Evolutionary conservation across 1,140 invertebrate species (phyloP).

Genomic region (Anthonomus grandis): DNA sequence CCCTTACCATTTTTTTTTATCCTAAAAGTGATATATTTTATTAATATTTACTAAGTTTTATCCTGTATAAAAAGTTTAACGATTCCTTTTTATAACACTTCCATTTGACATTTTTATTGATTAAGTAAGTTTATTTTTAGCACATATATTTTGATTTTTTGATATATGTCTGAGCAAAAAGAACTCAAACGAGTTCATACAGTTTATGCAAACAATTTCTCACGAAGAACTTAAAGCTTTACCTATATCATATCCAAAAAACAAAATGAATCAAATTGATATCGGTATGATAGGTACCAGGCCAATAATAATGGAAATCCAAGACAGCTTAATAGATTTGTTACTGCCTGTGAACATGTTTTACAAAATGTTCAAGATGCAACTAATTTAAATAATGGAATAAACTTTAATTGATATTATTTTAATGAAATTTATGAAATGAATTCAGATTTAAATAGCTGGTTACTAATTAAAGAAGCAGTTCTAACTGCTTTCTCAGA

Average conservation of each 20-base stretch:
- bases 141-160: not conserved
- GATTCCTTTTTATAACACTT: not conserved
- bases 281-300: not conserved
- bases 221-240: too few species aligned
- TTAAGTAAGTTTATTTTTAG: not conserved
- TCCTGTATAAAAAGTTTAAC: not conserved
- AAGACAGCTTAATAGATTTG: not conserved
- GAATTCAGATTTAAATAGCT: not conserved
- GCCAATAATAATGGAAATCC: not conserved
- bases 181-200: too few species aligned
- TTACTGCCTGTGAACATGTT: too few species aligned
- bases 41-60: not conserved
- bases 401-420: not conserved
- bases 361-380: not conserved
- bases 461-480: constrained; percentile 1
- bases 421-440: not conserved
- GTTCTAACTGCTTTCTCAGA: too few species aligned
- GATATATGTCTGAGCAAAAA: not conserved
- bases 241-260: not conserved
- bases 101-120: not conserved
- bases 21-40: not conserved
- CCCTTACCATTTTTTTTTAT: not conserved
- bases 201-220: too few species aligned
- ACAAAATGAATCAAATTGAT: not conserved
- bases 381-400: not conserved